These are phyloP conservation scores for Xenopus petersii DNA, from an alignment of 2,797 vertebrate genomes.

Conservation along the genomic window DNA sequence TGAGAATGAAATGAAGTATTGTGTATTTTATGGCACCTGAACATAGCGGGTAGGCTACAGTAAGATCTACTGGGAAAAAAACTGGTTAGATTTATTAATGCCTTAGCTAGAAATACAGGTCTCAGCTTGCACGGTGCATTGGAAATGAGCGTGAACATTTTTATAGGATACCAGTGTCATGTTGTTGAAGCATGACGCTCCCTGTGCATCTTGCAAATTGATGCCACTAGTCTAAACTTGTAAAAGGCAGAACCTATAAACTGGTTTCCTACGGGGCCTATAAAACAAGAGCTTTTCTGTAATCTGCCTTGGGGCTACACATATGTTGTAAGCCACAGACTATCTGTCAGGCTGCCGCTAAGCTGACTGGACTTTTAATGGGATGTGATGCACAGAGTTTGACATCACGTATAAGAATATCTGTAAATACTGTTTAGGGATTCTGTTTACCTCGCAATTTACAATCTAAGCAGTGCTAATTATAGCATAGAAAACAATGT, in stretches of 20 bases:
- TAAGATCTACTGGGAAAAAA: neutral
- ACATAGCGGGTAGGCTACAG: neutral
- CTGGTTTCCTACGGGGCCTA: slow-evolving; percentile 29
- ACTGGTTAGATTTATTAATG: slow-evolving; percentile 27
- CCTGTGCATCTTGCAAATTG: slow-evolving; percentile 34
- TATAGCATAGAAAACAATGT: neutral
- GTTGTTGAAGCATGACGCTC: slow-evolving; percentile 28
- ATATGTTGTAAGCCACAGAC: slow-evolving; percentile 13
- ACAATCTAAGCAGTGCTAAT: neutral
- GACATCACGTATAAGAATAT: neutral
- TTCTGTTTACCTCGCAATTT: neutral
- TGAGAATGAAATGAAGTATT: slow-evolving; percentile 6
- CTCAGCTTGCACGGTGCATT: slow-evolving; percentile 27
- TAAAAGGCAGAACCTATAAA: slow-evolving; percentile 26
- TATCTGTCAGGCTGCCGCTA: neutral
- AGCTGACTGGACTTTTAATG: neutral
- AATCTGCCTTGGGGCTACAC: slow-evolving; percentile 33
- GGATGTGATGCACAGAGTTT: neutral
- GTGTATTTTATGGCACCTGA: slow-evolving; percentile 22
- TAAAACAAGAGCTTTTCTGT: slow-evolving; percentile 24
- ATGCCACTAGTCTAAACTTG: slow-evolving; percentile 34
- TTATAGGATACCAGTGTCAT: slow-evolving; percentile 40
- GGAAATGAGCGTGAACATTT: slow-evolving; percentile 7
- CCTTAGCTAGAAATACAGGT: slow-evolving; percentile 23
- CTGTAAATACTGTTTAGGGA: neutral